These are phyloP conservation scores for Lagodon rhomboides DNA, from an alignment of 2,797 vertebrate species.

Conservation along the genomic window DNA sequence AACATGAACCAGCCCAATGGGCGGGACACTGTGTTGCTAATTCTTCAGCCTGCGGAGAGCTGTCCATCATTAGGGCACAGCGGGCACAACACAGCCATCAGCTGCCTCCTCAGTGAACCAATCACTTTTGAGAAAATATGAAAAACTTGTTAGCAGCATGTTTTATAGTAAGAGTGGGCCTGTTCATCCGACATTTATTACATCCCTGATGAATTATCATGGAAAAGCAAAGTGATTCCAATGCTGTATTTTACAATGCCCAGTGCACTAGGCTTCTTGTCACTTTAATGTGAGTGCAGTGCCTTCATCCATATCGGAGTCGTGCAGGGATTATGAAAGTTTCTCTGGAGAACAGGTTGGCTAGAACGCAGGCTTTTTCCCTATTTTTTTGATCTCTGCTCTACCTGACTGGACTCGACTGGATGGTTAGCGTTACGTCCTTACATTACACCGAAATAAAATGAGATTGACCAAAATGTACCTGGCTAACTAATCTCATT, in stretches of 20 bases:
- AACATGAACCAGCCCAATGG: constrained; percentile 1
- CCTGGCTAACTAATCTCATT: background rate
- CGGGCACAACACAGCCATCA: constrained; percentile 1
- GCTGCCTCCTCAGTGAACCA: constrained; percentile 10
- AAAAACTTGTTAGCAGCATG: constrained; percentile 43
- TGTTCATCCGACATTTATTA: constrained; percentile 63
- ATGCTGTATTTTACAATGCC: constrained; percentile 23
- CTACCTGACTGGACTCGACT: background rate
- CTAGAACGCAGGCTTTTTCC: background rate
- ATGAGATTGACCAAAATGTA: constrained; percentile 1
- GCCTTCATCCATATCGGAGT: constrained; percentile 25
- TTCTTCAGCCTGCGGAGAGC: constrained; percentile 8
- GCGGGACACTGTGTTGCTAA: background rate
- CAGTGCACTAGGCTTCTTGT: constrained; percentile 32
- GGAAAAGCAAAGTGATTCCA: constrained; percentile 53
- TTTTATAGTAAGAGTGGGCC: constrained; percentile 51
- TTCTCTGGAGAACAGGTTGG: constrained; percentile 2
- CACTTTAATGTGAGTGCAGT: constrained; percentile 37
- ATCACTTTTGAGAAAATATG: constrained; percentile 23
- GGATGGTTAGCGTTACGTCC: background rate
- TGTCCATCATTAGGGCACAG: background rate
- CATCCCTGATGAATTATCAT: constrained; percentile 60
- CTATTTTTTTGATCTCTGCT: constrained; percentile 8
- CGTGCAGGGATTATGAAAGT: constrained; percentile 11
- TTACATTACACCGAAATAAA: constrained; percentile 10